phyloP scores from a whole-genome alignment of 2,797 vertebrate species.

The Mallotus villosus region DNA sequence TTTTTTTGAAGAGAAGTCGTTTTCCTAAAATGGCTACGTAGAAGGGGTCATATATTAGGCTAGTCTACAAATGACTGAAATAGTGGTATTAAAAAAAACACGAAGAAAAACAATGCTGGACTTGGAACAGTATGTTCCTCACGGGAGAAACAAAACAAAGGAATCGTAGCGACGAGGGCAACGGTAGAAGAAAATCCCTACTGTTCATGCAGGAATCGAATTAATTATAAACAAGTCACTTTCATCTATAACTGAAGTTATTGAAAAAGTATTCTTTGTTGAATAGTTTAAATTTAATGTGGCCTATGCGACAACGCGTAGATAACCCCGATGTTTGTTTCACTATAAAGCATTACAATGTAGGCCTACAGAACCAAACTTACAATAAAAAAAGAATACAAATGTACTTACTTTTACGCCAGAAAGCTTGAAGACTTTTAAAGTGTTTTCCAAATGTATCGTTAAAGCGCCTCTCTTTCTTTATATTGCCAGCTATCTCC shows the following conservation, averaged over 20 bases:
- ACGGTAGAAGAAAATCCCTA: not conserved
- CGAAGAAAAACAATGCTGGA: not conserved
- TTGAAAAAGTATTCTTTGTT: not conserved
- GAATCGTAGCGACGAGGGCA: not conserved
- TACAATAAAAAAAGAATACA: not conserved
- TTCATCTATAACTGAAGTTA: not conserved
- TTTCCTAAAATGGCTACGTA: not conserved
- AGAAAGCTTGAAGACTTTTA: not conserved
- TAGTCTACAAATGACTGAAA: no score
- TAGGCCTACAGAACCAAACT: not conserved
- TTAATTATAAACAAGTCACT: not conserved
- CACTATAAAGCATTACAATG: not conserved
- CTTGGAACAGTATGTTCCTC: not conserved
- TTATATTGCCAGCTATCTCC: not conserved
- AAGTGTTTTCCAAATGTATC: not conserved
- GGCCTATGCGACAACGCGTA: not conserved
- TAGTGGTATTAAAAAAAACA: not conserved
- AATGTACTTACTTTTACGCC: not conserved
- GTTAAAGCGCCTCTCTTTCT: not conserved
- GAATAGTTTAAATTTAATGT: not conserved
- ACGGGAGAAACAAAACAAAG: constrained; percentile 6
- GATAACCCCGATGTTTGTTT: not conserved
- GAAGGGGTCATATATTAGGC: no score
- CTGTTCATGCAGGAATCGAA: not conserved
- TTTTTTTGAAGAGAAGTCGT: not conserved